Evolutionary conservation across 2,797 vertebrate species (phyloP).

Genomic region (Furcifer pardalis): DNA sequence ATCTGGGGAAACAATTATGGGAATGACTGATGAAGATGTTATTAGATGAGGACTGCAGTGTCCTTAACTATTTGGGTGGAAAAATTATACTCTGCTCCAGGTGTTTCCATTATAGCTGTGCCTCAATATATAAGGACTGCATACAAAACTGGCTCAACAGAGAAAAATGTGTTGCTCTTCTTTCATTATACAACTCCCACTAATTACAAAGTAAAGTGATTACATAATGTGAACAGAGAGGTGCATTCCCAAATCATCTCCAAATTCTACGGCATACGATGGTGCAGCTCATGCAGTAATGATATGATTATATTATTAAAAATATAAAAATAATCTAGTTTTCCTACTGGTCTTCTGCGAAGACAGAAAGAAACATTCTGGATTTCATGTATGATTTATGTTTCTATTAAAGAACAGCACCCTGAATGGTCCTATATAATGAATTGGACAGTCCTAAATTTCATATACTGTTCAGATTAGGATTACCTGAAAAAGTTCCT

Average conservation of each 20-base stretch:
- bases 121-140: neutral
- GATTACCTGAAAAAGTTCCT: constrained; percentile 58
- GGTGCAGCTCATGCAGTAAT: neutral
- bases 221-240: neutral
- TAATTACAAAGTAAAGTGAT: neutral
- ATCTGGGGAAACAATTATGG: neutral
- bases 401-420: neutral
- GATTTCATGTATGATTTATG: neutral
- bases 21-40: neutral
- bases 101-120: neutral
- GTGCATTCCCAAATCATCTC: neutral
- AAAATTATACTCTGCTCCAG: neutral
- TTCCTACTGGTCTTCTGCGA: no score
- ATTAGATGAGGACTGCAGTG: neutral
- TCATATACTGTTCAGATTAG: neutral
- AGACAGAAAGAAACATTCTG: neutral
- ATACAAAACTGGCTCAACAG: neutral
- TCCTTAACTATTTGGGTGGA: neutral
- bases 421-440: neutral
- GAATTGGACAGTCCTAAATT: neutral
- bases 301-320: neutral
- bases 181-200: neutral
- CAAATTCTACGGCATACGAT: neutral
- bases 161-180: neutral
- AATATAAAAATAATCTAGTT: neutral